Conservation (phyloP, 2,113 vertebrate species). For the Rhineura floridana region DNA sequence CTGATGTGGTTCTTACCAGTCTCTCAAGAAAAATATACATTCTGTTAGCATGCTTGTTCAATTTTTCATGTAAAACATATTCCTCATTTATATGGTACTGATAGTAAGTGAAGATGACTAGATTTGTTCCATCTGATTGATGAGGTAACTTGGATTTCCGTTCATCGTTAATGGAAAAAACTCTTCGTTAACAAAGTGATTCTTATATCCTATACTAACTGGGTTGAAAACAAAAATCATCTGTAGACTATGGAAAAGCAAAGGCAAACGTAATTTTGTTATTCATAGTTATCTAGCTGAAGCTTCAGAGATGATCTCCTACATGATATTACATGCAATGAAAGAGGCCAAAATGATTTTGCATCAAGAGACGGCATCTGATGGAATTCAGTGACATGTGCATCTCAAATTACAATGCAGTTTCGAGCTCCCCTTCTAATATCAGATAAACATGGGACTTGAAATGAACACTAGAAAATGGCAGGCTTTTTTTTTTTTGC, state of each 20-base stretch:
- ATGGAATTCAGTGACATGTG: not conserved
- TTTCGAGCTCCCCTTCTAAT: not conserved
- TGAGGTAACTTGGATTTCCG: not conserved
- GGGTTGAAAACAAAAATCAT: not conserved
- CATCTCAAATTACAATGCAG: not conserved
- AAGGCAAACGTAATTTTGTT: not conserved
- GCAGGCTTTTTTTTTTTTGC: too few species aligned
- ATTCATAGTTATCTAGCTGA: constrained; percentile 12
- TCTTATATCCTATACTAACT: constrained; percentile 3
- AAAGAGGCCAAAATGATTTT: not conserved
- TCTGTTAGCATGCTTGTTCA: not conserved
- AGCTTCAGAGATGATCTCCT: constrained; percentile 3
- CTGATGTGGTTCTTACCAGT: not conserved
- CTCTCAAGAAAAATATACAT: not conserved
- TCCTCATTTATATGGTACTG: not conserved
- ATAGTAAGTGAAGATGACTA: not conserved
- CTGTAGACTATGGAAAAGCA: constrained; percentile 14
- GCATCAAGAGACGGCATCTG: not conserved
- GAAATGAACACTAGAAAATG: constrained; percentile 39
- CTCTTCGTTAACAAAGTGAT: not conserved
- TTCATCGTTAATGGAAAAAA: not conserved
- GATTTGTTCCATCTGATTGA: constrained; percentile 8
- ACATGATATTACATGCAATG: not conserved
- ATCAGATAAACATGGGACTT: constrained; percentile 34
- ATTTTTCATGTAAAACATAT: not conserved